Evolutionary conservation across 2,113 vertebrate genomes (phyloP).

Genomic region (Xenopus laevis): DNA sequence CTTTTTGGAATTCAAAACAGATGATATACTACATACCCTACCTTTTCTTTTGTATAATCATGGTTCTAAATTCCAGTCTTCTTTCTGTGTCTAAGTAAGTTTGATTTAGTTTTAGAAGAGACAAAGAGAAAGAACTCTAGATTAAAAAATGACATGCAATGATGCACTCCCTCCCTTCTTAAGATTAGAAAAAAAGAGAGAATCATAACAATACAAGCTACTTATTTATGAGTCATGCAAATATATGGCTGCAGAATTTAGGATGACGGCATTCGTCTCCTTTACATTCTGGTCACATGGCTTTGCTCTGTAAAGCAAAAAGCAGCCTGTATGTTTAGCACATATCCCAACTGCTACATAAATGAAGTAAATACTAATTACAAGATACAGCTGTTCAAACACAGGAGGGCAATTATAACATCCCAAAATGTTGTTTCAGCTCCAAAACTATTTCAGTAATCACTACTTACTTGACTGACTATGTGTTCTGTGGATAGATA

Average conservation of each 20-base stretch:
- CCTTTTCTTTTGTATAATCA: too few relatives aligned
- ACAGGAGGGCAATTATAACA: conserved; percentile 54
- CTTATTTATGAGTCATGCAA: too few relatives aligned
- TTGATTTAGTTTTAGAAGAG: too few relatives aligned
- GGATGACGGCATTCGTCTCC: background rate
- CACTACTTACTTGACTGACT: conserved; percentile 51
- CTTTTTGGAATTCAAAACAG: too few relatives aligned
- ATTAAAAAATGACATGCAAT: too few relatives aligned
- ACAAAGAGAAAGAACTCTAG: background rate
- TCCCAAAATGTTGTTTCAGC: conserved; percentile 48
- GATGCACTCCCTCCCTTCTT: too few relatives aligned
- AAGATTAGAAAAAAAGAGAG: too few relatives aligned
- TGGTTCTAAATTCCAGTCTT: too few relatives aligned
- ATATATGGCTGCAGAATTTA: too few relatives aligned
- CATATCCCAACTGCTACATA: conserved; percentile 49
- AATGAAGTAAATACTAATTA: conserved; percentile 57
- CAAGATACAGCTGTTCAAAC: conserved; percentile 49
- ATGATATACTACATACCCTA: too few relatives aligned
- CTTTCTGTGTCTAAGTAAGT: too few relatives aligned
- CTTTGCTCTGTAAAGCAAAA: conserved; percentile 31
- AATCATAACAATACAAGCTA: too few relatives aligned
- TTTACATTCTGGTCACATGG: conserved; percentile 36
- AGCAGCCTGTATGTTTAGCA: conserved; percentile 20
- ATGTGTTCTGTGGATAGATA: conserved; percentile 54
- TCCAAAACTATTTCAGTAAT: conserved; percentile 55